phyloP scores from a whole-genome alignment of 2,797 vertebrate genomes.

The Leptodactylus fallax region DNA sequence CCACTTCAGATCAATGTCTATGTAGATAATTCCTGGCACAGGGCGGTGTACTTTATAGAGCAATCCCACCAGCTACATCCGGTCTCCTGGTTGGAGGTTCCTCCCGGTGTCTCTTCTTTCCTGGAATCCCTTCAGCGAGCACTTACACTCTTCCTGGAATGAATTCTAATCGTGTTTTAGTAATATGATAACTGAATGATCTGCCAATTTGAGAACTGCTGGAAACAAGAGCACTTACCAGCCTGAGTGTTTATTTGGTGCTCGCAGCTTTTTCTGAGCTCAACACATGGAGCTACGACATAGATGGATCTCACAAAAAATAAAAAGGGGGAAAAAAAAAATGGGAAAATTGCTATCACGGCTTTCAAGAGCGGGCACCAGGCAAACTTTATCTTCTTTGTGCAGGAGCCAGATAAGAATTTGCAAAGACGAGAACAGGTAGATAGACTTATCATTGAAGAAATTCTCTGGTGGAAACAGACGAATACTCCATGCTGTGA shows the following conservation, averaged over 20 bases:
- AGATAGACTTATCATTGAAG: slow-evolving; percentile 19
- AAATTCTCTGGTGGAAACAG: slow-evolving; percentile 21
- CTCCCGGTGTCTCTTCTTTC: slow-evolving; percentile 16
- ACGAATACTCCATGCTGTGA: slow-evolving; percentile 10
- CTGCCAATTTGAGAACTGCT: slow-evolving; percentile 42
- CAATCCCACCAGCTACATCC: neutral
- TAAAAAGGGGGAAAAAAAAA: neutral
- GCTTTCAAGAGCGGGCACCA: slow-evolving; percentile 1
- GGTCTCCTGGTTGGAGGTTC: slow-evolving; percentile 20
- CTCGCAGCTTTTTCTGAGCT: slow-evolving; percentile 19
- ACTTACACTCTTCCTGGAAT: slow-evolving; percentile 52
- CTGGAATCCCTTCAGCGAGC: slow-evolving; percentile 46
- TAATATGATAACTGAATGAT: slow-evolving; percentile 43
- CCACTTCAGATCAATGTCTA: neutral
- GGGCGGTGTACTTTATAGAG: neutral
- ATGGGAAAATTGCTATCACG: slow-evolving; percentile 21
- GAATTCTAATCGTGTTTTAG: slow-evolving; percentile 44
- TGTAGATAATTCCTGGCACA: neutral
- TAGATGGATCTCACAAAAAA: slow-evolving; percentile 8
- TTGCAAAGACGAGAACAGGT: slow-evolving; percentile 29
- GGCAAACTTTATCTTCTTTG: slow-evolving; percentile 37
- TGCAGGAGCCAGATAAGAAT: slow-evolving; percentile 45
- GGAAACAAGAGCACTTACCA: slow-evolving; percentile 42
- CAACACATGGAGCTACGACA: neutral
- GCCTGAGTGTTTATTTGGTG: slow-evolving; percentile 29